Base-by-base conservation (phyloP, 2,888 invertebrate species). In the Calameuta pallipes region DNA sequence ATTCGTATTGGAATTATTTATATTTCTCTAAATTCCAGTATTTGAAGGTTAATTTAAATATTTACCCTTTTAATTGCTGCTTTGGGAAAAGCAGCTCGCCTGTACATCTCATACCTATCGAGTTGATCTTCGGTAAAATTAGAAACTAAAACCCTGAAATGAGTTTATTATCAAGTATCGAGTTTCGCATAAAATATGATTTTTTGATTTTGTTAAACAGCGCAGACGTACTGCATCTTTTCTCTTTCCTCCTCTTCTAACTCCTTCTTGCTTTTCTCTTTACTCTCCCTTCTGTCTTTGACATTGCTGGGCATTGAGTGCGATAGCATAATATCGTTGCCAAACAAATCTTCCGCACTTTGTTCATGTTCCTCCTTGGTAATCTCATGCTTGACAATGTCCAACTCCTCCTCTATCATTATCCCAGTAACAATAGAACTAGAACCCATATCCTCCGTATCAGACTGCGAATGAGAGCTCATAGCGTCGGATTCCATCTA, bases 111-210 rank as follows among this genome's bases (percentile, higher is more conserved):
- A 93, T 99, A 99, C 84, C 99, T 94, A 90, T 99, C 98, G 76
- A 99, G 92, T 90, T 99, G 99, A 86, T 99, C 99, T 92, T 99
- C 99, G 0, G 99, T 98, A 87, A 99, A 99, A 92, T 99, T 99
- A 0, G 99, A 99, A 0, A 99, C 98, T 76, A 99, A 92, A 68
- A 99, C 98, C 92, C 98, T 98, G 90, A 79, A 93, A 93, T 80
- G 79, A 80, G 84, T 79, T 78, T 74, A 68, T 37, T 15, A 81
- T 68, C 75, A 35, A 68, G 4, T 23, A 35, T 34, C 15, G 11
- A 75, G 15, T 79, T 79, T 77, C 78, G 13, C 11, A 41, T 41
- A 79, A 76, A 11, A 15, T 77, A 77, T 31, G 9, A 69, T 30
- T 74, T 30, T 30, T 2, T 13, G 1, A 33, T 33, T 31, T 15